These are phyloP conservation scores for Sycobia sp. DNA, from an alignment of 1,140 invertebrate genomes.

Conservation along the genomic window DNA sequence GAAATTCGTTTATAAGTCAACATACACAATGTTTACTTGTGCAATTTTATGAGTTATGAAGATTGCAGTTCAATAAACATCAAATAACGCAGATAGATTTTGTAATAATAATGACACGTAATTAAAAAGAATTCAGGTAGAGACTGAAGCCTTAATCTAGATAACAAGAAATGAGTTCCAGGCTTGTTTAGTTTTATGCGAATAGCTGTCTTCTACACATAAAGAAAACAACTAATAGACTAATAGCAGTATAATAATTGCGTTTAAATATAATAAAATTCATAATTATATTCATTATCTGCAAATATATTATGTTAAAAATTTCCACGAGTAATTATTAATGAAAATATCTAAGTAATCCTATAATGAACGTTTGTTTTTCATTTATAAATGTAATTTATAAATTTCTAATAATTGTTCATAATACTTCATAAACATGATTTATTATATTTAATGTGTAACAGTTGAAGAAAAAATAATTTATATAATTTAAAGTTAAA, in stretches of 20 bases:
- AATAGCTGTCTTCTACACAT: conserved; percentile 24
- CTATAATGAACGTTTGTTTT: not conserved
- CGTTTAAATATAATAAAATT: conserved; percentile 35
- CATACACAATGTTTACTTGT: conserved; percentile 4
- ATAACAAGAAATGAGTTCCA: conserved; percentile 19
- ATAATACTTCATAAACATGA: too few relatives aligned
- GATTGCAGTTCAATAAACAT: conserved; percentile 22
- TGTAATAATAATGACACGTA: conserved; percentile 30
- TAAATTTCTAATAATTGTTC: not conserved
- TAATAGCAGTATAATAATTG: conserved; percentile 28
- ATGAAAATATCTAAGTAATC: not conserved
- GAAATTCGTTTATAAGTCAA: not conserved
- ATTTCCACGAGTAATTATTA: conserved; percentile 9
- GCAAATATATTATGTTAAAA: conserved; percentile 40
- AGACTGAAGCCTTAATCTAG: conserved; percentile 31
- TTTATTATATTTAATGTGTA: too few relatives aligned
- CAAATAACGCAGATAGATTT: conserved; percentile 34
- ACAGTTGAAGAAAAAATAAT: too few relatives aligned
- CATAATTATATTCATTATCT: conserved; percentile 37
- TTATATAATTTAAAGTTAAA: too few relatives aligned
- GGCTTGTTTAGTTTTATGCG: conserved; percentile 35
- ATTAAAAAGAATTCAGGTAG: conserved; percentile 20
- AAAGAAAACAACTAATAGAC: too few relatives aligned
- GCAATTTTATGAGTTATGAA: conserved; percentile 13
- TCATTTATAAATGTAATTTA: not conserved